Evolutionary conservation across 2,113 vertebrate genomes (phyloP), one percentile per base, ranked within the genome.

Genomic region (Motacilla tschutschensis): DNA sequence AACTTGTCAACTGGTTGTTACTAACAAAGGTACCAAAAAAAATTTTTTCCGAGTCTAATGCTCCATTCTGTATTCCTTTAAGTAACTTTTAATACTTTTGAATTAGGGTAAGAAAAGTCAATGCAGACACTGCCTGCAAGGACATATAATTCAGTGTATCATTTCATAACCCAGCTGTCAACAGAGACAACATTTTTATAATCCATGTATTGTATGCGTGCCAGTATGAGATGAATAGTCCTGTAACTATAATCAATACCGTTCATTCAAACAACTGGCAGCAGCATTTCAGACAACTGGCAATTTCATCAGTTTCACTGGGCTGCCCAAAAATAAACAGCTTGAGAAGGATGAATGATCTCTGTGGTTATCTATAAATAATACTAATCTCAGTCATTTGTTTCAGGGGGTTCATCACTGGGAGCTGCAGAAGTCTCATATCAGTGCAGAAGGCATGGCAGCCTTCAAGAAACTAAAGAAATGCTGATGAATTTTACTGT

Each of bases 191-290:
- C 84, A 62, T 87, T 95, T 91, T 90, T 84, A 78, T 94, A 94
- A 93, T 35, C 22, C 88, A 73, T 63, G 62, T 79, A 89, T 87
- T 95, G 85, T 94, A 83, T 83, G 84, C 1, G 5, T 93, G 94
- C 94, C 94, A 94, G 91, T 36, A 17, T 18, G 73, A 94, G 94
- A 96, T 92, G 79, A 96, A 96, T 94, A 89, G 92, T 92, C 59
- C 83, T 93, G 89, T 88, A 92, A 89, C 94, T 91, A 43, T 88
- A 95, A 96, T 96, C 96, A 94, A 90, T 95, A 93, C 93, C 1
- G 79, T 83, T 95, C 93, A 86, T 94, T 96, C 95, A 94, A 95
- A 96, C 83, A 92, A 96, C 92, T 95, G 95, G 94, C 95, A 95
- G 94, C 59, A 92, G 92, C 87, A 91, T 95, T 96, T 95, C 83